Evolutionary conservation across 2,797 vertebrate genomes (phyloP).

Genomic region (Allobates femoralis): DNA sequence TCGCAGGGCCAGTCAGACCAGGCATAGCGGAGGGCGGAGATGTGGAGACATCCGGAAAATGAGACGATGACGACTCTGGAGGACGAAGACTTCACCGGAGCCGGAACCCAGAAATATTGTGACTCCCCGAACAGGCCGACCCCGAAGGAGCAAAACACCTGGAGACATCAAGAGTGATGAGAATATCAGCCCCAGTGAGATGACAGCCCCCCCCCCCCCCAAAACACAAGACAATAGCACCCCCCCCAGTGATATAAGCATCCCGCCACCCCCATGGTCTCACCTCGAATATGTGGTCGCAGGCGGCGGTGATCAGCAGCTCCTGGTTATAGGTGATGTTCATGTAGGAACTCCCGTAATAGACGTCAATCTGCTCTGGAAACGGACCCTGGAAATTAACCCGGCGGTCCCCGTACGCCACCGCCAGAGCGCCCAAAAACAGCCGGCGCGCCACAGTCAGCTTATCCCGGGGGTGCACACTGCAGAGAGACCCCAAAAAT

Average conservation of each 20-base stretch:
- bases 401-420: conserved; percentile 81
- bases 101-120: not conserved
- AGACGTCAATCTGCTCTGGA: conserved; percentile 69
- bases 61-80: not conserved
- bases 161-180: not conserved
- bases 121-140: not conserved
- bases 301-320: conserved; percentile 68
- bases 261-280: conserved; percentile 22
- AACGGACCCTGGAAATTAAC: conserved; percentile 85
- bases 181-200: not conserved
- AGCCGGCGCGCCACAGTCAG: conserved; percentile 84
- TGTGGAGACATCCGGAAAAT: conserved; percentile 72
- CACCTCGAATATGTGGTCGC: conserved; percentile 81
- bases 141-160: not conserved
- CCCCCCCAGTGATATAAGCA: not conserved
- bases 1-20: conserved; percentile 90
- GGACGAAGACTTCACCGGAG: not conserved
- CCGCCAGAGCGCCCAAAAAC: conserved; percentile 83
- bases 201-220: not conserved
- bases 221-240: too few species aligned
- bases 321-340: conserved; percentile 79
- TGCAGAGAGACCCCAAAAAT: conserved; percentile 64
- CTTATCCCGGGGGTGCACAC: conserved; percentile 90
- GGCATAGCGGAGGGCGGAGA: conserved; percentile 82
- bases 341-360: conserved; percentile 63